A percentile compares a stretch with the other conserved stretches of the same genome.
Conservation (phyloP, 2,888 invertebrate genomes). For the Rotaria macrura region DNA sequence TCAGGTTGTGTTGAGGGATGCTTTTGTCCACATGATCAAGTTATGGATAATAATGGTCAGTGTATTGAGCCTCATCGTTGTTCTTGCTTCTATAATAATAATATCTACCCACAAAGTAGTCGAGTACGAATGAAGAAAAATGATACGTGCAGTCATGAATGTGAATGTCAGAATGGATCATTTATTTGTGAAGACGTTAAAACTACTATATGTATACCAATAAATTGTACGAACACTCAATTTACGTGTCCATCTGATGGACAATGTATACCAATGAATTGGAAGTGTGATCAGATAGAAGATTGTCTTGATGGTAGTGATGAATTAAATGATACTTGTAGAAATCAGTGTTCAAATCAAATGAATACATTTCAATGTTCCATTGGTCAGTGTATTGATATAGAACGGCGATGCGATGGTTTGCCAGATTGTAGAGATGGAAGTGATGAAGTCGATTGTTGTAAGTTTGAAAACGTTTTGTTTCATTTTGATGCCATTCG, state of each 20-base stretch:
- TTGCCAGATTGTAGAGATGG: constrained; percentile 28
- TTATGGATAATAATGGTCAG: constrained; percentile 30
- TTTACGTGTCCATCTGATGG: constrained; percentile 19
- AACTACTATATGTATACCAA: not conserved
- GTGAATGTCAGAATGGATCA: constrained; percentile 20
- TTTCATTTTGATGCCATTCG: not conserved
- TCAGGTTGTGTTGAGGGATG: constrained; percentile 43
- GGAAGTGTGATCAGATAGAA: constrained; percentile 23
- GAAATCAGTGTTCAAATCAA: not conserved
- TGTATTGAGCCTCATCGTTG: constrained; percentile 30
- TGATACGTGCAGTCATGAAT: constrained; percentile 4
- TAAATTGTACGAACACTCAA: not conserved
- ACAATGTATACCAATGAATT: constrained; percentile 22
- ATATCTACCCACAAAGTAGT: constrained; percentile 22
- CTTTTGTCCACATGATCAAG: constrained; percentile 40
- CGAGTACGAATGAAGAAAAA: not conserved
- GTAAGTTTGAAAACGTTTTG: not conserved
- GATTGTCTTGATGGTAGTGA: constrained; percentile 28
- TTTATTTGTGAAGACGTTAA: constrained; percentile 15
- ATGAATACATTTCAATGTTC: constrained; percentile 27
- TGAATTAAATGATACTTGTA: not conserved
- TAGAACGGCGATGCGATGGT: constrained; percentile 22
- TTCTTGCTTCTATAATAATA: constrained; percentile 24
- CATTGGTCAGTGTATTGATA: constrained; percentile 29
- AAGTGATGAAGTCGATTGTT: constrained; percentile 27